These are phyloP conservation scores for Cochlearius cochlearius DNA, from an alignment of 2,113 vertebrate genomes.

Conservation along the genomic window DNA sequence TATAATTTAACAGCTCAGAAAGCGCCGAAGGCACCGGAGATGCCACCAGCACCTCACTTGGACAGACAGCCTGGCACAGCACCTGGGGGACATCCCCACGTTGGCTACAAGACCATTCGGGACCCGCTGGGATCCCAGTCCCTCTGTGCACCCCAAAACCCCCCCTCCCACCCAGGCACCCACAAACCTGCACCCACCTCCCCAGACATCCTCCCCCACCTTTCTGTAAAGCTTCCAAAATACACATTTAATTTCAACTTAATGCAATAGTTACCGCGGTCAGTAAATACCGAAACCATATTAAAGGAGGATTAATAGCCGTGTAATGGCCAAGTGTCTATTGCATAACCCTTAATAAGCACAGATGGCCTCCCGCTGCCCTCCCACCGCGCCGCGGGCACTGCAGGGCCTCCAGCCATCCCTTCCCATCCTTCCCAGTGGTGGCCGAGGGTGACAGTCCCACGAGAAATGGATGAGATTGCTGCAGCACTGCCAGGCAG, in stretches of 20 bases:
- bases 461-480: background rate
- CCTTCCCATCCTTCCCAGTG: background rate
- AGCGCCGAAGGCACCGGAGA: background rate
- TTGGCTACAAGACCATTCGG: background rate
- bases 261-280: background rate
- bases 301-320: conserved; percentile 6
- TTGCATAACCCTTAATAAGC: background rate
- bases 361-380: background rate
- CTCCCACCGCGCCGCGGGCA: rapidly evolving
- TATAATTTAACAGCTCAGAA: conserved; percentile 3
- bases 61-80: background rate
- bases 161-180: background rate
- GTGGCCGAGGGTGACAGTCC: background rate
- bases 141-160: background rate
- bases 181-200: background rate
- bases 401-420: background rate
- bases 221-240: background rate
- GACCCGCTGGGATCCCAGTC: background rate
- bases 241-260: background rate
- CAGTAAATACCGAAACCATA: background rate
- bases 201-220: background rate
- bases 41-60: background rate
- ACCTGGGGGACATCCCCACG: background rate
- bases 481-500: background rate
- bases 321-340: background rate